A percentile compares a stretch with the other conserved stretches of the same genome.
Evolutionary conservation across 2,113 vertebrate species (phyloP).

Genomic region (Pampusana beccarii): DNA sequence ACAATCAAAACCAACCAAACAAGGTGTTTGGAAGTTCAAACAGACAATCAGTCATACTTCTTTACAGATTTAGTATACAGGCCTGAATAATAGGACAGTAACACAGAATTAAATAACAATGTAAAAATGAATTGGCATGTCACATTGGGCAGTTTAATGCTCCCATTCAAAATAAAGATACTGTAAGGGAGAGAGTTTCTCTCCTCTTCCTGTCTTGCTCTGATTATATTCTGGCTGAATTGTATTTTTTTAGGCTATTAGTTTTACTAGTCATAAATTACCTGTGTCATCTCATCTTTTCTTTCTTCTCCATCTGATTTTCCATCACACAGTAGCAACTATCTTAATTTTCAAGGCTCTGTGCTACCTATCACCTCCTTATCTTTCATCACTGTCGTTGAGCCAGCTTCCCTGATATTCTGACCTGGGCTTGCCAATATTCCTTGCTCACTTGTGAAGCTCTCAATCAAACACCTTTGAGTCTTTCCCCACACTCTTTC

Average conservation of each 20-base stretch:
- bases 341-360: background rate
- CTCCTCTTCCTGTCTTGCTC: background rate
- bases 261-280: background rate
- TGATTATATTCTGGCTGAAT: background rate
- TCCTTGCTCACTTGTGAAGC: background rate
- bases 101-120: background rate
- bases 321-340: background rate
- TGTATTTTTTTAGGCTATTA: background rate
- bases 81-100: conserved; percentile 3
- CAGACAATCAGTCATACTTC: conserved; percentile 8
- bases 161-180: background rate
- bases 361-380: background rate
- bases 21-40: conserved; percentile 55
- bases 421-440: background rate
- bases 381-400: background rate
- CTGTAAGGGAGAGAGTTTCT: background rate
- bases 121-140: conserved; percentile 21
- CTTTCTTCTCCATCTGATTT: background rate
- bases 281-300: background rate
- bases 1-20: conserved; percentile 58
- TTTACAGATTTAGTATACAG: background rate
- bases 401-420: background rate
- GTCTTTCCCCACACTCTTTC: background rate
- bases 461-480: background rate
- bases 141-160: background rate